Conservation (phyloP, 2,888 invertebrate genomes). For the Agrochola macilenta region DNA sequence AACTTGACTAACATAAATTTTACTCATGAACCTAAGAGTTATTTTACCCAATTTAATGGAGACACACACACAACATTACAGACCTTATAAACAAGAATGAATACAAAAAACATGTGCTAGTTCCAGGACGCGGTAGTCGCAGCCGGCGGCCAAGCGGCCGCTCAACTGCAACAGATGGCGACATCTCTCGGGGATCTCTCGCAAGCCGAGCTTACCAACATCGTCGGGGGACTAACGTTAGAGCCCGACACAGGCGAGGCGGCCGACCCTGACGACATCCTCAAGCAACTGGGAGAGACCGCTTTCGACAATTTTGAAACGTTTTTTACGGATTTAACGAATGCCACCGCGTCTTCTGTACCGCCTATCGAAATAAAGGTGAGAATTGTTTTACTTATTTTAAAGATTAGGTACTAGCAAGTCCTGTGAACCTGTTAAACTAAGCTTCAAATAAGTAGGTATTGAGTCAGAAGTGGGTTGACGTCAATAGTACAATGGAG, state of each 20-base stretch:
- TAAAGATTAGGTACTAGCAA: not conserved
- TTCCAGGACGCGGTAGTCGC: slow-evolving; percentile 92
- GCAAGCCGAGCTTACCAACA: slow-evolving; percentile 93
- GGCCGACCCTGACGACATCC: slow-evolving; percentile 94
- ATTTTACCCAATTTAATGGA: not conserved
- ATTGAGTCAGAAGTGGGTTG: not conserved
- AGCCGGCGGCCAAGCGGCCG: slow-evolving; percentile 89
- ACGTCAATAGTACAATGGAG: not conserved
- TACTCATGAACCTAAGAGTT: not conserved
- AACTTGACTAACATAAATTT: slow-evolving; percentile 33
- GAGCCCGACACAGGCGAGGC: slow-evolving; percentile 84
- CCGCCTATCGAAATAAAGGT: slow-evolving; percentile 93
- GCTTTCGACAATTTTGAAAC: slow-evolving; percentile 96
- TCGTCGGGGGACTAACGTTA: slow-evolving; percentile 91
- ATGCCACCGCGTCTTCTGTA: slow-evolving; percentile 91
- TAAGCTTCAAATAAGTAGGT: not conserved
- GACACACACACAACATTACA: slow-evolving; percentile 11
- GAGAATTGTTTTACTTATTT: slow-evolving; percentile 58
- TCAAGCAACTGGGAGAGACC: slow-evolving; percentile 95
- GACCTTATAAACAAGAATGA: not conserved
- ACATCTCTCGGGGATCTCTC: slow-evolving; percentile 92
- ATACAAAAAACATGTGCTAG: slow-evolving; percentile 55
- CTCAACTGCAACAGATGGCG: slow-evolving; percentile 89
- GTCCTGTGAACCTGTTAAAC: not conserved
- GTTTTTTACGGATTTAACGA: slow-evolving; percentile 94